Evolutionary conservation across 2,888 invertebrate genomes (phyloP).

Genomic region (Micoletzkya japonica): DNA sequence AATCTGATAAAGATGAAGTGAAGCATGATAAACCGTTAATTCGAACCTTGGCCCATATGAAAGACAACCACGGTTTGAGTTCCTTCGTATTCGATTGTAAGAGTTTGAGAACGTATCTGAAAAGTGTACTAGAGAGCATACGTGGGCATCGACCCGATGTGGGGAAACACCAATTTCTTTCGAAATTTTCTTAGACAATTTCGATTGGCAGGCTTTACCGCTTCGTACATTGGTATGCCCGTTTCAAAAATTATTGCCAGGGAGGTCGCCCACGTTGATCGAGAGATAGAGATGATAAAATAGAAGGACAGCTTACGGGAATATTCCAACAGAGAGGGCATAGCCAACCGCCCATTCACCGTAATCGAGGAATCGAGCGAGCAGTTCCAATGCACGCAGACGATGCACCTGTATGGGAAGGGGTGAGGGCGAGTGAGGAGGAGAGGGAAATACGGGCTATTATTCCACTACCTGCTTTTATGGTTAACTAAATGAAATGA

Average conservation of each 20-base stretch:
- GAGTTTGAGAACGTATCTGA: slow-evolving; percentile 74
- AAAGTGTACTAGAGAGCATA: no score
- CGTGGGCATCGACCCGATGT: no score
- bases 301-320: slow-evolving; percentile 84
- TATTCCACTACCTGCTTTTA: no score
- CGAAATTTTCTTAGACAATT: no score
- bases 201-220: no score
- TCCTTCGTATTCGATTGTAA: slow-evolving; percentile 79
- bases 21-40: slow-evolving; percentile 65
- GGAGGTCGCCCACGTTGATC: no score
- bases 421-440: no score
- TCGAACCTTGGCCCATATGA: slow-evolving; percentile 88
- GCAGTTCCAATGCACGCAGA: slow-evolving; percentile 86
- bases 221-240: no score
- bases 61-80: slow-evolving; percentile 86
- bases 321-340: slow-evolving; percentile 91
- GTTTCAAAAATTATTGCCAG: no score
- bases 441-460: no score
- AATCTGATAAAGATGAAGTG: slow-evolving; percentile 65
- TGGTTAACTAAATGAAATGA: background rate
- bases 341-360: slow-evolving; percentile 86
- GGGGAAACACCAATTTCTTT: no score
- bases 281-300: no score
- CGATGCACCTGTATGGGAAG: slow-evolving; percentile 86
- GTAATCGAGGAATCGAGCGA: slow-evolving; percentile 88